Conservation (phyloP, 92 coral and sea anemone species). For the Anthopleura xanthogrammica region DNA sequence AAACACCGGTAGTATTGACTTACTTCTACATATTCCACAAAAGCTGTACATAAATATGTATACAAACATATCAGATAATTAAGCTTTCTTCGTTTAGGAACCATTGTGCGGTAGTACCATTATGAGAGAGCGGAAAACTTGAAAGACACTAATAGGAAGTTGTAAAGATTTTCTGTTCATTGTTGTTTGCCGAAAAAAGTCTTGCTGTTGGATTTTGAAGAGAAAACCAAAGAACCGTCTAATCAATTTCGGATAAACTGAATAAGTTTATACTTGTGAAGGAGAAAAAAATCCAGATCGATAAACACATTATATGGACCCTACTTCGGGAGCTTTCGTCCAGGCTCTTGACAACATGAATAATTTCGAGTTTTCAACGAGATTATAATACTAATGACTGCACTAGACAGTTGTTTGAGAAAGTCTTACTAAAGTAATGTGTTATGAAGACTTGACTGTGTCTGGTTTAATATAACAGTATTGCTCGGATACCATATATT, state of each 20-base stretch:
- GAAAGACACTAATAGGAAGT: not conserved
- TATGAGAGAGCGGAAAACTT: not conserved
- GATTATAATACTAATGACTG: not conserved
- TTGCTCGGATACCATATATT: too few species aligned
- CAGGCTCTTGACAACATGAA: not conserved
- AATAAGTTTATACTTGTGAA: not conserved
- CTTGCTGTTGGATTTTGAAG: not conserved
- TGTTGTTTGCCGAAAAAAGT: slow-evolving; percentile 1
- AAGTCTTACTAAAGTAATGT: not conserved
- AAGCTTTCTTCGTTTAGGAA: not conserved
- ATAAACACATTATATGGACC: not conserved
- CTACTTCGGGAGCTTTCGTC: not conserved
- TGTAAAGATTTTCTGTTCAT: not conserved
- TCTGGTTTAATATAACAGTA: too few species aligned
- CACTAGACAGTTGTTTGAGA: not conserved
- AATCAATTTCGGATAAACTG: not conserved
- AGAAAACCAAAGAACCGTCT: not conserved
- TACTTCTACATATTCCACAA: not conserved
- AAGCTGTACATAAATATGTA: not conserved
- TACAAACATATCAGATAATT: not conserved
- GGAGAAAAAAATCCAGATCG: not conserved
- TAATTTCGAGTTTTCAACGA: not conserved
- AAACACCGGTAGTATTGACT: not conserved
- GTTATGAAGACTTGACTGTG: not conserved
- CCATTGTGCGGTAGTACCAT: not conserved